phyloP scores from a whole-genome alignment of 2,888 invertebrate species.

The Steinernema scapterisci region DNA sequence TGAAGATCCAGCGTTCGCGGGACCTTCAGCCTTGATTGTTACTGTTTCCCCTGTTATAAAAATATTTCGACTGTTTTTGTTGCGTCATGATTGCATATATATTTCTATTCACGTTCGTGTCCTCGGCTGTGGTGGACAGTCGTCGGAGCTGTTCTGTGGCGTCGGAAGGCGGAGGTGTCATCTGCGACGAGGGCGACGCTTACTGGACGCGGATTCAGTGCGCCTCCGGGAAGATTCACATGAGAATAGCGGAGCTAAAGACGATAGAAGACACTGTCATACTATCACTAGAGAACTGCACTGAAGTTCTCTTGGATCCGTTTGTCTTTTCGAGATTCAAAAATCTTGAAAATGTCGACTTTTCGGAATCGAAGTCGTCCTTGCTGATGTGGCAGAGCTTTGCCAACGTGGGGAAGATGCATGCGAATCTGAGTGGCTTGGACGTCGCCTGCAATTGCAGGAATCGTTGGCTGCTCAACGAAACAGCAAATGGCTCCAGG shows the following conservation, averaged over 20 bases:
- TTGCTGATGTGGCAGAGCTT: constrained; percentile 1
- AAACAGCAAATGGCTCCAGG: background rate
- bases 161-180: background rate
- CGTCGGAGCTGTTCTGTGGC: background rate
- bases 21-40: constrained; percentile 19
- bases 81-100: background rate
- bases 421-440: background rate
- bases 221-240: background rate
- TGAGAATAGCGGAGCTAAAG: background rate
- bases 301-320: background rate
- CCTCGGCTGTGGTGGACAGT: background rate
- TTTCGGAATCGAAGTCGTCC: background rate
- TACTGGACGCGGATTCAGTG: background rate
- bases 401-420: background rate
- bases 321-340: background rate
- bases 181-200: background rate
- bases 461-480: background rate
- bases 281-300: background rate
- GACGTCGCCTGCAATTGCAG: constrained; percentile 11
- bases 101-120: constrained; percentile 10
- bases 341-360: background rate
- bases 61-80: background rate
- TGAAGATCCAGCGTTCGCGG: constrained; percentile 10
- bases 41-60: constrained; percentile 26
- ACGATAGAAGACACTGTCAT: background rate